Evolutionary conservation across 2,113 vertebrate genomes (phyloP).

Genomic region (Phainopepla nitens): DNA sequence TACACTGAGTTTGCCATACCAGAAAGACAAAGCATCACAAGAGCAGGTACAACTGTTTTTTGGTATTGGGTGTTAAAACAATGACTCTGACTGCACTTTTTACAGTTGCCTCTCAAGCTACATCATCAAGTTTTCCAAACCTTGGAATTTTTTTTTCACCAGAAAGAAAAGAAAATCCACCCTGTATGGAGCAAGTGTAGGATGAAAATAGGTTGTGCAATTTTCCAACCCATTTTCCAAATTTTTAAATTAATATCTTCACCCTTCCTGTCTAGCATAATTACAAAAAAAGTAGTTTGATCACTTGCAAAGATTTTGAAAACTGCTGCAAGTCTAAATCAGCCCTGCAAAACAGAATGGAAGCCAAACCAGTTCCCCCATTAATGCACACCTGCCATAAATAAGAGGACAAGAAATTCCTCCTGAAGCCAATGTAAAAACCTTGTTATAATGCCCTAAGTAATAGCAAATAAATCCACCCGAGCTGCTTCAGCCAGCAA

Average conservation of each 20-base stretch:
- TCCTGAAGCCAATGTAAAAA: background rate
- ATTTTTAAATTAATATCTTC: background rate
- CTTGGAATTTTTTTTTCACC: background rate
- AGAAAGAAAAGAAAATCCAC: background rate
- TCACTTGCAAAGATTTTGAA: background rate
- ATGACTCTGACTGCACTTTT: background rate
- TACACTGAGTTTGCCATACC: background rate
- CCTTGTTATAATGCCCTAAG: background rate
- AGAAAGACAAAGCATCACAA: background rate
- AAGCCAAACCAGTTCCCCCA: background rate
- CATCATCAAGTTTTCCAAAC: background rate
- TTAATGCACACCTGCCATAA: background rate
- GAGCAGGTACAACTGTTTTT: background rate
- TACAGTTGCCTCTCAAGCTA: background rate
- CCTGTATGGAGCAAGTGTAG: background rate
- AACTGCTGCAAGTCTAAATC: background rate
- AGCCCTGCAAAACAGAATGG: background rate
- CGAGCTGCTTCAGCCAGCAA: background rate
- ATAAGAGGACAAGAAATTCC: background rate
- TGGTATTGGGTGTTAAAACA: background rate
- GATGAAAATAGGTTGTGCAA: background rate
- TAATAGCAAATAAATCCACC: slow-evolving; percentile 1
- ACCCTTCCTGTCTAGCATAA: background rate
- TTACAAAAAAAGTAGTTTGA: background rate
- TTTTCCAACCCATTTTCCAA: background rate